Evolutionary conservation across 64 coral and sea anemone genomes (phyloP), one percentile per base, ranked within the genome.

Genomic region (Stylophora pistillata): DNA sequence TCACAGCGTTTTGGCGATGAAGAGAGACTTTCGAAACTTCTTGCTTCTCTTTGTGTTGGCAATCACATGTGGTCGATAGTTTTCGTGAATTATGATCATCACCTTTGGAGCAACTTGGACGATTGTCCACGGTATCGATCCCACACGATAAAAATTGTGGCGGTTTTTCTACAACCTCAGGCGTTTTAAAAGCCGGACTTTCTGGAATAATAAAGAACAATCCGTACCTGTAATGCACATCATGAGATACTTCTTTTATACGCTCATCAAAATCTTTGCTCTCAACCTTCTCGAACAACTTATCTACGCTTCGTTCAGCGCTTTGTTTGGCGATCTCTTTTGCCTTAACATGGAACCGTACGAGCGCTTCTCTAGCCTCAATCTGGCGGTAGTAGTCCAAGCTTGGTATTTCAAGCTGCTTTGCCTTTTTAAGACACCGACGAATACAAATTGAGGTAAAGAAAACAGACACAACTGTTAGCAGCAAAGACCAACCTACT

Each of bases 121-220:
- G 37, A 47, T 47, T 47, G 7, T 47, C 37, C 37, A 7, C 7
- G 37, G 37, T 7, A 47, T 47, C 37, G 37, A 47, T 47, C 7
- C 58, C 58, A 18, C 58, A 60, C 58, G 1, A 0, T 17, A 34
- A 15, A 75, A 75, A 75, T 33, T 75, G 32, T 21, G 73, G 73
- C 37, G 73, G 32, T 18, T 9, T 75, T 21, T 75, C 73, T 41
- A 47, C 33, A 20, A 0, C 15, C 16, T n/a, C 74, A 0, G 78
- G 58, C 1, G 78, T 34, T 4, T 31, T 28, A 81, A 66, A 66
- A n/a, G 30, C 37, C 13, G 79, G 79, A 7, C 79, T 82, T 13
- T 82, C 79, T 13, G 79, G 79, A 18, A 82, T 82, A 33, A 68
- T 23, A 32, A 82, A 82, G 20, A 66, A 82, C 79, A 25, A 66